Conservation (phyloP, 2,113 vertebrate genomes). For the Protobothrops flavoviridis region DNA sequence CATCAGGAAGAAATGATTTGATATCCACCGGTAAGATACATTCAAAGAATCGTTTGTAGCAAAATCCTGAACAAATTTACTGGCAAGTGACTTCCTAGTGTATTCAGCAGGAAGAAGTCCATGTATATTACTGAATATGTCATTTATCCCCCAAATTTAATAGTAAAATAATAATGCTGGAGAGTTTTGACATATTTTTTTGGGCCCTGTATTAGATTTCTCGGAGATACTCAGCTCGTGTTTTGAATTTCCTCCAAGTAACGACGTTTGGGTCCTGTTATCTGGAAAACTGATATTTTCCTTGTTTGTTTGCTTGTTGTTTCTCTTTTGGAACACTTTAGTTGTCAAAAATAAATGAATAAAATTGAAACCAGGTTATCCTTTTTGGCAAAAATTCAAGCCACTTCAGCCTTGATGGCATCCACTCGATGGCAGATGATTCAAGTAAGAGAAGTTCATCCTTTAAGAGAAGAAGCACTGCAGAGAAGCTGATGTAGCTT, state of each 20-base stretch:
- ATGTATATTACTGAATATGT: neutral
- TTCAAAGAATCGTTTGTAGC: constrained; percentile 51
- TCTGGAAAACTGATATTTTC: neutral
- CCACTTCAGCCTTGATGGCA: neutral
- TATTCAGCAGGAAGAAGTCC: no score
- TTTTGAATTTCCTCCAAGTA: neutral
- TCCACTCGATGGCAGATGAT: neutral
- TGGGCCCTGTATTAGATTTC: neutral
- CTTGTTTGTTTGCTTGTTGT: neutral
- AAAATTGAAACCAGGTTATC: neutral
- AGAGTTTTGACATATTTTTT: neutral
- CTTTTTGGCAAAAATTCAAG: neutral
- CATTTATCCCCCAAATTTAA: constrained; percentile 39
- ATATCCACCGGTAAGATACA: constrained; percentile 62
- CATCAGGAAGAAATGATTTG: no score
- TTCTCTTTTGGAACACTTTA: neutral
- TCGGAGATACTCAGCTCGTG: neutral
- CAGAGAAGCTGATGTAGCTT: neutral
- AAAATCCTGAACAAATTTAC: neutral
- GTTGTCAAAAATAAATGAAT: neutral
- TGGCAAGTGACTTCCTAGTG: neutral
- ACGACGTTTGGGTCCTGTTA: neutral
- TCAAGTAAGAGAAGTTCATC: neutral
- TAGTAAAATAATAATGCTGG: neutral
- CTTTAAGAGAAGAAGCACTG: neutral